Percentiles rank a stretch among this genome's conserved stretches.
Evolutionary conservation across 1,140 invertebrate genomes (phyloP).

Genomic region (Euwallacea fornicatus): DNA sequence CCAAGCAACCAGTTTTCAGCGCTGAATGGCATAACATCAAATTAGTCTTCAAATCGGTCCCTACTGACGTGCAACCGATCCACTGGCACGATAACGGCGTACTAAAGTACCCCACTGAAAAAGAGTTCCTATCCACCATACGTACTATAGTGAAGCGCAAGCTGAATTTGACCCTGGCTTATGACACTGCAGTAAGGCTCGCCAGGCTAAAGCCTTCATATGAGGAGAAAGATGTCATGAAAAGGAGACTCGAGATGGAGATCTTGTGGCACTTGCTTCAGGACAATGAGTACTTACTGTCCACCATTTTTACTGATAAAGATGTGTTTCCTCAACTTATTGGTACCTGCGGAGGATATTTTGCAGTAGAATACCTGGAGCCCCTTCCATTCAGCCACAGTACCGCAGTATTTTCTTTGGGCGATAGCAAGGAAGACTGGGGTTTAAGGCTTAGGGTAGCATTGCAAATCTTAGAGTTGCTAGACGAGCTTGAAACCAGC

Average conservation of each 20-base stretch:
- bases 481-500: constrained; percentile 60
- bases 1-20: constrained; percentile 62
- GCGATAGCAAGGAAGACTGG: constrained; percentile 56
- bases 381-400: constrained; percentile 48
- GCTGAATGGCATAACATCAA: constrained; percentile 58
- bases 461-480: constrained; percentile 63
- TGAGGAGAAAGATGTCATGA: constrained; percentile 51
- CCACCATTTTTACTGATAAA: constrained; percentile 60
- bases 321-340: constrained; percentile 67
- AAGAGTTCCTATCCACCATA: constrained; percentile 58
- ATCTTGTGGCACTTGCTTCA: constrained; percentile 65
- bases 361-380: constrained; percentile 64
- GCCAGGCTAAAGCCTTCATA: constrained; percentile 54
- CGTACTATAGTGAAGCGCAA: constrained; percentile 57
- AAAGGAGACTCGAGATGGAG: constrained; percentile 60
- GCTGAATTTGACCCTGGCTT: constrained; percentile 58
- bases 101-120: constrained; percentile 57
- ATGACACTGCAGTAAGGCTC: constrained; percentile 55
- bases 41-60: constrained; percentile 61
- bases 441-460: constrained; percentile 57
- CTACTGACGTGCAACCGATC: constrained; percentile 46
- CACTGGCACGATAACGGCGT: constrained; percentile 58
- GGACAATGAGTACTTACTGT: constrained; percentile 67
- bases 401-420: constrained; percentile 42
- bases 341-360: constrained; percentile 63